Percentiles rank a stretch among this genome's conserved stretches.
Conservation (phyloP, 2,113 vertebrate genomes). For the Gallinago jamesoni region DNA sequence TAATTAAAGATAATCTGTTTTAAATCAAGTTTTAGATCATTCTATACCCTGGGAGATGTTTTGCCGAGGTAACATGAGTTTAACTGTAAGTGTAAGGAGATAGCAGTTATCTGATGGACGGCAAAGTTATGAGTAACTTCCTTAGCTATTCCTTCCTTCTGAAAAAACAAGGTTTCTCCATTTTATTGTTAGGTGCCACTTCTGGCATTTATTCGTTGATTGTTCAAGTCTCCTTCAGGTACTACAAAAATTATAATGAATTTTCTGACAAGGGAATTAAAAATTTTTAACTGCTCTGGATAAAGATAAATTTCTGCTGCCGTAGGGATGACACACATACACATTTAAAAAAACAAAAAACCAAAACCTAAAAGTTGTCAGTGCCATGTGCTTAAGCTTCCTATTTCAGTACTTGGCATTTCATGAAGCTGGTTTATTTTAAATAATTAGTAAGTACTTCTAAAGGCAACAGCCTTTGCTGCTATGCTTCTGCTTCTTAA, state of each 20-base stretch:
- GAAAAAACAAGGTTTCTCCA: neutral
- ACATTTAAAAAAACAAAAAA: rapidly evolving
- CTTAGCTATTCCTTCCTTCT: neutral
- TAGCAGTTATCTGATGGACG: neutral
- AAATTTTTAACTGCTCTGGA: neutral
- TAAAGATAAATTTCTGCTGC: neutral
- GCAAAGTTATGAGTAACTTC: neutral
- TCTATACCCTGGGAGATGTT: neutral
- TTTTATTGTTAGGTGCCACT: neutral
- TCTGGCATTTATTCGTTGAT: neutral
- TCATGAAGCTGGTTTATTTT: neutral
- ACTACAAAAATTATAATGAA: neutral
- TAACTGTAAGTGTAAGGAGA: neutral
- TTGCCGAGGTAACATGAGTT: neutral
- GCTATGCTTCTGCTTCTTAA: neutral
- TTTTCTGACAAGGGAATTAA: neutral
- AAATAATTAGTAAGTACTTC: neutral
- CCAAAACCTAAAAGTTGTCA: neutral
- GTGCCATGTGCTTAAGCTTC: neutral
- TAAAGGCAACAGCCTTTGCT: neutral
- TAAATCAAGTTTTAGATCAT: neutral
- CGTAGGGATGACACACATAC: neutral
- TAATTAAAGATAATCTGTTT: neutral
- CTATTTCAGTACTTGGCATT: neutral
- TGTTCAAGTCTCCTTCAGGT: neutral